Percentiles rank a stretch among this genome's conserved stretches.
Conservation (phyloP, 2,888 invertebrate genomes). For the Muschampia staudingeri region DNA sequence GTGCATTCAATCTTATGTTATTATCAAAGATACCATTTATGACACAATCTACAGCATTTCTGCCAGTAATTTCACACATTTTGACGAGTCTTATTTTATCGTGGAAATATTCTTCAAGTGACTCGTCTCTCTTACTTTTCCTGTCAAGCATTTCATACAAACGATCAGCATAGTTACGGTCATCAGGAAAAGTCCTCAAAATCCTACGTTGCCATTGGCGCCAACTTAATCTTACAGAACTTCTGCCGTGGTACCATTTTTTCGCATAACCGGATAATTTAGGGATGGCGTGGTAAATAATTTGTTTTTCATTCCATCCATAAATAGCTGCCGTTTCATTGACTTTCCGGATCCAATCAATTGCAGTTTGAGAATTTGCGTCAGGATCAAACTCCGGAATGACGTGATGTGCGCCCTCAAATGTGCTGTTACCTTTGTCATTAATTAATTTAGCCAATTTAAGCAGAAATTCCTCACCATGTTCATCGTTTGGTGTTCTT, state of each 20-base stretch:
- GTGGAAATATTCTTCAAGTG: slow-evolving; percentile 57
- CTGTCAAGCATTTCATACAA: slow-evolving; percentile 61
- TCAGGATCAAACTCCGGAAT: slow-evolving; percentile 51
- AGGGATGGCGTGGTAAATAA: slow-evolving; percentile 55
- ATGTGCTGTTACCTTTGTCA: background rate
- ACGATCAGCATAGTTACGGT: slow-evolving; percentile 20
- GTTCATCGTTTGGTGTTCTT: background rate
- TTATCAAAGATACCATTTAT: slow-evolving; percentile 61
- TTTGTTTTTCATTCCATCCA: slow-evolving; percentile 60
- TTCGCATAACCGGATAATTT: slow-evolving; percentile 61
- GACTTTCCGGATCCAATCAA: slow-evolving; percentile 60
- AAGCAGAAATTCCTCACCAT: background rate
- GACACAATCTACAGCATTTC: slow-evolving; percentile 62
- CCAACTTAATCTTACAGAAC: slow-evolving; percentile 57
- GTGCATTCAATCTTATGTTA: slow-evolving; percentile 52
- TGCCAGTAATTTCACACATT: slow-evolving; percentile 53
- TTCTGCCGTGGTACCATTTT: slow-evolving; percentile 61
- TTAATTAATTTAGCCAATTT: slow-evolving; percentile 3
- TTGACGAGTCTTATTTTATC: slow-evolving; percentile 55
- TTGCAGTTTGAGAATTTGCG: slow-evolving; percentile 45
- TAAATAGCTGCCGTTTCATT: slow-evolving; percentile 62
- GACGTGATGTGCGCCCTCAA: background rate
- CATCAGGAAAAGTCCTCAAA: slow-evolving; percentile 10
- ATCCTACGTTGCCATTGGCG: slow-evolving; percentile 55
- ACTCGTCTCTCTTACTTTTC: slow-evolving; percentile 54